These are phyloP conservation scores for Drosophila barbarae DNA, from an alignment of 2,888 invertebrate genomes.

Conservation along the genomic window DNA sequence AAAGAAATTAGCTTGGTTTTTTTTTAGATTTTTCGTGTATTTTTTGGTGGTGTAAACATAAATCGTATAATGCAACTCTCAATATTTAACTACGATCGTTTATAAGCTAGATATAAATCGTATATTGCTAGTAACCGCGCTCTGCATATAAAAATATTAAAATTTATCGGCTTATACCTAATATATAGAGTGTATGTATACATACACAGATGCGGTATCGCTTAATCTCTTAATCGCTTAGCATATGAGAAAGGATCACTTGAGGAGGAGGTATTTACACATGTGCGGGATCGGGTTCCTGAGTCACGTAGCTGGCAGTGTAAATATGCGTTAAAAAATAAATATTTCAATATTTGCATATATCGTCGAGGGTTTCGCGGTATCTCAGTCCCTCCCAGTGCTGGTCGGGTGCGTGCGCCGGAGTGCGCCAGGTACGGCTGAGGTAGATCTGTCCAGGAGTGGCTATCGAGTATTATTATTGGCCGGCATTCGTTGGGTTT, in stretches of 20 bases:
- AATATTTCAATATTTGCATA: slow-evolving; percentile 72
- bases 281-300: slow-evolving; percentile 59
- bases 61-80: slow-evolving; percentile 60
- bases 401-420: slow-evolving; percentile 47
- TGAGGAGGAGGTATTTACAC: slow-evolving; percentile 72
- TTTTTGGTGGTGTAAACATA: slow-evolving; percentile 58
- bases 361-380: slow-evolving; percentile 43
- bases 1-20: no score
- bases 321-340: slow-evolving; percentile 73
- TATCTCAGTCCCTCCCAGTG: slow-evolving; percentile 14
- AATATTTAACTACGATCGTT: slow-evolving; percentile 60
- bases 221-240: slow-evolving; percentile 71
- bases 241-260: slow-evolving; percentile 74
- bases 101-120: slow-evolving; percentile 55
- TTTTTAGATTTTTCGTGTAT: slow-evolving; percentile 27
- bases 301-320: slow-evolving; percentile 65
- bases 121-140: slow-evolving; percentile 61
- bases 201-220: slow-evolving; percentile 39
- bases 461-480: slow-evolving; percentile 32
- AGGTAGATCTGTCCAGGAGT: slow-evolving; percentile 58
- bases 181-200: slow-evolving; percentile 18
- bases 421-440: slow-evolving; percentile 69
- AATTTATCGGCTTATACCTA: slow-evolving; percentile 46
- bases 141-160: slow-evolving; percentile 61
- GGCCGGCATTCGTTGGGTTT: slow-evolving; percentile 48